These are phyloP conservation scores for Mechanitis messenoides DNA, from an alignment of 2,888 invertebrate genomes.

Conservation along the genomic window DNA sequence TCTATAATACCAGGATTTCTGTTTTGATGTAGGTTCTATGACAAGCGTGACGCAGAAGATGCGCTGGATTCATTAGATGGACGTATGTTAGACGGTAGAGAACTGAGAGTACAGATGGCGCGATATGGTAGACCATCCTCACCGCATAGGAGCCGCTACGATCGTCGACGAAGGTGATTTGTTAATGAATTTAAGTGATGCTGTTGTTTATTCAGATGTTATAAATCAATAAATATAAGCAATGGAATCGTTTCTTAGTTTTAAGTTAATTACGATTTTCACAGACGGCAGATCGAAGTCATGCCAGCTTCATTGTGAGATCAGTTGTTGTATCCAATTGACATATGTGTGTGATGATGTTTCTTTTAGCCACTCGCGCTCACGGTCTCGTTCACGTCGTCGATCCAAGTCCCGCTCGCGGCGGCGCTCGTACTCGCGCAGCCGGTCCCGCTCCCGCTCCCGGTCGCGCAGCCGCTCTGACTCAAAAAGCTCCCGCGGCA, in stretches of 20 bases:
- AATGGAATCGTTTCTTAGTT: neutral
- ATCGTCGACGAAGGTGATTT: constrained; percentile 76
- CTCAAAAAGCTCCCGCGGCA: constrained; percentile 78
- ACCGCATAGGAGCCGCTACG: constrained; percentile 85
- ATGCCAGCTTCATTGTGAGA: constrained; percentile 3
- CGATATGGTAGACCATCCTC: constrained; percentile 96
- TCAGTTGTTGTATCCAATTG: constrained; percentile 6
- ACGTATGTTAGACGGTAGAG: constrained; percentile 96
- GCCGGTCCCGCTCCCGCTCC: constrained; percentile 84
- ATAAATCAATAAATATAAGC: too few species aligned
- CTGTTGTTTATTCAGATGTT: too few species aligned
- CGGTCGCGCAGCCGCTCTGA: constrained; percentile 82
- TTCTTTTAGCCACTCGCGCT: constrained; percentile 70
- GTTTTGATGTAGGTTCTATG: constrained; percentile 83
- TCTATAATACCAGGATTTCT: constrained; percentile 9
- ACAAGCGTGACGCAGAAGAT: constrained; percentile 98
- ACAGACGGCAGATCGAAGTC: neutral
- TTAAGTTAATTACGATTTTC: constrained; percentile 15
- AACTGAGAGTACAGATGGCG: constrained; percentile 97
- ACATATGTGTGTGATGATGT: constrained; percentile 44
- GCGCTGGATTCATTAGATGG: constrained; percentile 98
- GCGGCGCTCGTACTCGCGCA: constrained; percentile 80
- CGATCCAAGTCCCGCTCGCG: constrained; percentile 80
- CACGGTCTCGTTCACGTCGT: constrained; percentile 76
- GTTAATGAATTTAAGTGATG: too few species aligned